Base-by-base conservation (phyloP, 2,888 invertebrate genomes). In the Abrostola triplasia region DNA sequence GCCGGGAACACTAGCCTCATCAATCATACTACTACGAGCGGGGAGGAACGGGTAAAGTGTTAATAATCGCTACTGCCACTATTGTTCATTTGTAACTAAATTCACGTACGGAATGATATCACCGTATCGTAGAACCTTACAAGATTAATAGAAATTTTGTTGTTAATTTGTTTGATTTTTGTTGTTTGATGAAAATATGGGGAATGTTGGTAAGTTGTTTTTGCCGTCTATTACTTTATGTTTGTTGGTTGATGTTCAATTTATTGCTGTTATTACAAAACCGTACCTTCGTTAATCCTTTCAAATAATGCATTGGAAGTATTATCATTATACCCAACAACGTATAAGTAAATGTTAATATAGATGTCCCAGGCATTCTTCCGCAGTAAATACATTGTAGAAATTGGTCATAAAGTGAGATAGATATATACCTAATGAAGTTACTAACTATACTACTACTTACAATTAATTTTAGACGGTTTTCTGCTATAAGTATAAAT, bases 51-150 rank as follows among this genome's bases (percentile, higher is more conserved):
- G 82, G 88, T 90, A 90, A 91, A 92, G 92, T 92, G 93, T 91
- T 93, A 92, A 91, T 92, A 92, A 92, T 91, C 86, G 89, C 85
- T 86, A 84, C 83, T 76, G 84, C 84, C 85, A 86, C 88, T 88
- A 91, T 90, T 91, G 90, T 91, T 85, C 84, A 82, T 86, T 88
- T 85, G 85, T 82, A 82, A 84, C 85, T 79, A 83, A 84, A 85
- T 75, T 70, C 74, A 68, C 55, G 49, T 62, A 66, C 48, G 68
- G 57, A 64, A 74, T 64, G 61, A 76, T 78, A 78, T 73, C 71
- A 72, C 74, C 71, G 65, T 60, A 54, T 48, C 13, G 49, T 70
- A 47, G 1, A 56, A 40, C 37, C 7, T 50, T 70, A 12, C 49
- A 50, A 58, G 42, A 66, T 71, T 35, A 59, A 56, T 54, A 59